Base-by-base conservation (phyloP, 2,797 vertebrate species). In the Odontamblyopus rebecca region DNA sequence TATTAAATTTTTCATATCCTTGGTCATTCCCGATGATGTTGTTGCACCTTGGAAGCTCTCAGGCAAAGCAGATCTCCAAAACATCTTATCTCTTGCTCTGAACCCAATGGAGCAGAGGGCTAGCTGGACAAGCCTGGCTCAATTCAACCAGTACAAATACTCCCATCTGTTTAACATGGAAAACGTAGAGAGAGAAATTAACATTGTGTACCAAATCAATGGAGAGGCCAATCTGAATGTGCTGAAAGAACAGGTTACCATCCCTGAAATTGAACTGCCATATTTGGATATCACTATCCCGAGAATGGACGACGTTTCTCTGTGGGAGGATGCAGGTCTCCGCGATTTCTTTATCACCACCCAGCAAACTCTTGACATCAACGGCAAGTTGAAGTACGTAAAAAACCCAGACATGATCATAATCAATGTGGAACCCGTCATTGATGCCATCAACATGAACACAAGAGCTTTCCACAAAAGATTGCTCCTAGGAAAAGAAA, bases 71-170 rank as follows among this genome's bases (percentile, higher is more conserved):
- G 95, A 97, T 79, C 94, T 98, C 61, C 89, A 95, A 82, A 97
- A 97, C 90, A 96, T 97, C 81, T 93, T 96, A 4, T 86, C 81
- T 15, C 82, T 97, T 57, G 89, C 84, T 29, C 81, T 98, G 59
- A 96, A 88, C 85, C 90, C 95, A 27, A 85, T 88, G 13, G 81
- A 90, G 77, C 96, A 98, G 75, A 91, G 94, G 75, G 79, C 91
- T 66, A 93, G 85, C 80, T 98, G 96, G 96, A 91, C 92, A 77
- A 90, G 93, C 72, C 83, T 86, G 73, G 93, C 94, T 27, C 94
- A 93, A 79, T 96, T 96, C 90, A 98, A 98, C 84, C 96, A 98
- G 76, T 96, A 97, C 87, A 97, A 95, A 79, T 97, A 97, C 76
- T 92, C 85, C 73, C 96, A 98, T 80, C 91, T 86, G 51, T 91